Conservation (phyloP, 2,888 invertebrate species). For the Notodonta ziczac region DNA sequence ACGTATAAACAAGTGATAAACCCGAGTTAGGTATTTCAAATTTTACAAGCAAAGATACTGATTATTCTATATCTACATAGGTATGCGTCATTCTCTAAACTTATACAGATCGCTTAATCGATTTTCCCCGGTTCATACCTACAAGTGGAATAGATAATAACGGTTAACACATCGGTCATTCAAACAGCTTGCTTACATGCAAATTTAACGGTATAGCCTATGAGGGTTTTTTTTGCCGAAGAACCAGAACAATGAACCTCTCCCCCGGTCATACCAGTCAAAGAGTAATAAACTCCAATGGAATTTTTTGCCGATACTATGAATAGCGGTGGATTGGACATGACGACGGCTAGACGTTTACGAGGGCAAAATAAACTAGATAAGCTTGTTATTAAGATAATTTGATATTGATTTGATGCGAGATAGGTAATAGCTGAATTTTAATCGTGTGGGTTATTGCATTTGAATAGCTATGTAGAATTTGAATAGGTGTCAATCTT, state of each 20-base stretch:
- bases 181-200: background rate
- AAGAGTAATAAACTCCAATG: conserved; percentile 8
- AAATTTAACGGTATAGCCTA: conserved; percentile 1
- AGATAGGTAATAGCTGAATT: too few relatives aligned
- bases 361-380: background rate
- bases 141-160: background rate
- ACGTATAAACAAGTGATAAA: too few relatives aligned
- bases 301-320: conserved; percentile 13
- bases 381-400: background rate
- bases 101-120: background rate
- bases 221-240: conserved; percentile 8
- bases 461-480: too few relatives aligned
- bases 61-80: too few relatives aligned
- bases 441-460: too few relatives aligned
- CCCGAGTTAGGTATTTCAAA: too few relatives aligned
- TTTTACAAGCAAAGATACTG: too few relatives aligned
- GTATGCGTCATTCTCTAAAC: too few relatives aligned
- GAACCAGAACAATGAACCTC: conserved; percentile 15
- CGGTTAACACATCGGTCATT: background rate
- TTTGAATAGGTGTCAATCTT: too few relatives aligned
- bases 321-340: background rate
- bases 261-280: conserved; percentile 7
- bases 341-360: background rate
- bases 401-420: too few relatives aligned
- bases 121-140: background rate